Evolutionary conservation across 2,113 vertebrate genomes (phyloP).

Genomic region (Atrichornis clamosus): DNA sequence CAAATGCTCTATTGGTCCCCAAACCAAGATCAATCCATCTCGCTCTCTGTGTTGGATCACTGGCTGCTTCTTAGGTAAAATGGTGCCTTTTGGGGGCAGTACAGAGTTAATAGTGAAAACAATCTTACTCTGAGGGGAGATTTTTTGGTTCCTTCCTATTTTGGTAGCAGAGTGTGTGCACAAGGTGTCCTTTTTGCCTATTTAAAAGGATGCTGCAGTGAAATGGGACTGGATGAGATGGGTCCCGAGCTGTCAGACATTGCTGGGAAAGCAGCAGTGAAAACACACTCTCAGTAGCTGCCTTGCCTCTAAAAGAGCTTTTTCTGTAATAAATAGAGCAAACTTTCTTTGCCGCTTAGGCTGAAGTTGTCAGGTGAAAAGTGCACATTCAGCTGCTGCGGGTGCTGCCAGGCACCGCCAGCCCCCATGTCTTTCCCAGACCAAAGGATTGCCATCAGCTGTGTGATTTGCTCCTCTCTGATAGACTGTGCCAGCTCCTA

Average conservation of each 20-base stretch:
- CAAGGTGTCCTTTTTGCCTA: neutral
- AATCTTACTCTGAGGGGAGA: neutral
- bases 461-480: neutral
- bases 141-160: neutral
- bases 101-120: neutral
- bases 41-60: neutral
- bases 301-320: neutral
- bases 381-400: neutral
- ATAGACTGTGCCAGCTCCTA: neutral
- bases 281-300: neutral
- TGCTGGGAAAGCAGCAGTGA: neutral
- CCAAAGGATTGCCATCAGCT: neutral
- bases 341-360: neutral
- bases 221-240: neutral
- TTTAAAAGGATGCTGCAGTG: neutral
- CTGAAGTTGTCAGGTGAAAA: neutral
- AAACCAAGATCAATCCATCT: neutral
- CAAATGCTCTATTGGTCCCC: neutral
- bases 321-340: neutral
- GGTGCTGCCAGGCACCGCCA: neutral
- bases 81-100: neutral
- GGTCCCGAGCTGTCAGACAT: neutral
- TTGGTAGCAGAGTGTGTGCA: neutral
- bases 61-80: neutral
- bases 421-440: neutral